Evolutionary conservation across 2,113 vertebrate species (phyloP), one percentile per base, ranked within the genome.

Genomic region (Paradoxurus hermaphroditus): DNA sequence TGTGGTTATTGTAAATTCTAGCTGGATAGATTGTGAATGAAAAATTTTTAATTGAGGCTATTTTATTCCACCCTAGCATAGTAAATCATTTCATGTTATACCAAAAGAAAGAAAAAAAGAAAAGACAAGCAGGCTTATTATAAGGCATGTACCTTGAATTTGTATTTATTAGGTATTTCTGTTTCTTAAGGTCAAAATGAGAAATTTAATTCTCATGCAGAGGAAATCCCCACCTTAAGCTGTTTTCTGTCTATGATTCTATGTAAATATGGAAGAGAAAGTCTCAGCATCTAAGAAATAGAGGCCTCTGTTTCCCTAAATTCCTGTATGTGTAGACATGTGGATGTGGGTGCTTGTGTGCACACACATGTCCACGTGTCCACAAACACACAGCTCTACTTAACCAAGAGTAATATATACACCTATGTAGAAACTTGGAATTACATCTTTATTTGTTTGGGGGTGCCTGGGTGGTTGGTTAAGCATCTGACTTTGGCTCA

Each of bases 291-390:
- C 18, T 49, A 3, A 21, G 19, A 79, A 79, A 44, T 29, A 75
- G 59, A 41, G 7, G 34, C 11, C 7, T 49, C 25, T 41, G 0
- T 41, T 72, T 41, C 11, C 29, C 4, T 15, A 63, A 29, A 29
- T 56, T 6, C 29, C 2, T 31, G 5, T 8, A 6, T 7, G 2
- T 39, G 44, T 27, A 59, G 49, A 39, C 11, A 23, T 65, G 63
- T 65, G 29, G 0, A 0, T 9, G 11, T 16, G 21, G 1, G 12
- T n/a, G 7, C 15, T 73, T 59, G 8, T 4, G 2, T 59, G 2
- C 1, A 23, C 2, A 36, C 44, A 87, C 5, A 51, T 4, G 41
- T 39, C 11, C 4, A 41, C 5, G 7, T 6, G 11, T 31, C 23
- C 63, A 59, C n/a, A 77, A 13, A 67, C 11, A 10, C 11, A 93